Conservation (phyloP, 2,797 vertebrate genomes). For the Cirrhinus mrigala region DNA sequence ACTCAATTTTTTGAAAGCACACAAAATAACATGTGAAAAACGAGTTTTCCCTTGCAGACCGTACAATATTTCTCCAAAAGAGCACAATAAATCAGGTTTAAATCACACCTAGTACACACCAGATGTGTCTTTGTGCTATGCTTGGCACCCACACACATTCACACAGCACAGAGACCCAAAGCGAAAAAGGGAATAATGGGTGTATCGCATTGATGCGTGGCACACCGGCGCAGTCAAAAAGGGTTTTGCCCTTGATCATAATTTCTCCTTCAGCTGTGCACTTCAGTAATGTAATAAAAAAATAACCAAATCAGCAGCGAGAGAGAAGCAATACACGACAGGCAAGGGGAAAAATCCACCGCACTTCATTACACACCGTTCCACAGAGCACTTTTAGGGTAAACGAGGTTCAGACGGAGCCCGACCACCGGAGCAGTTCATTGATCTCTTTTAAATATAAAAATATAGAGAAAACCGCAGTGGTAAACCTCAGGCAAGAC, state of each 20-base stretch:
- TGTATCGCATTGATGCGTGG: slow-evolving; percentile 9
- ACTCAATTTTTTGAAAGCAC: background rate
- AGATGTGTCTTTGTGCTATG: slow-evolving; percentile 46
- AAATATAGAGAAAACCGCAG: slow-evolving; percentile 11
- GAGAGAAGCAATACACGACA: slow-evolving; percentile 38
- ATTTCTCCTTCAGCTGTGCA: slow-evolving; percentile 45
- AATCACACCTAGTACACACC: slow-evolving; percentile 19
- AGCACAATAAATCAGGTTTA: slow-evolving; percentile 31
- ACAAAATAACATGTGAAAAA: slow-evolving; percentile 9
- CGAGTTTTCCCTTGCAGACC: background rate
- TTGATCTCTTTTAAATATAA: slow-evolving; percentile 37
- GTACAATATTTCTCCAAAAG: background rate
- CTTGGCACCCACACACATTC: slow-evolving; percentile 19
- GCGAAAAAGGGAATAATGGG: slow-evolving; percentile 21
- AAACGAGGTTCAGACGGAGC: slow-evolving; percentile 23
- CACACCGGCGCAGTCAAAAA: slow-evolving; percentile 21
- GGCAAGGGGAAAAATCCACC: background rate
- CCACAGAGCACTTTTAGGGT: slow-evolving; percentile 20
- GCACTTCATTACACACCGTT: slow-evolving; percentile 46
- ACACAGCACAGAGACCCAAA: slow-evolving; percentile 8
- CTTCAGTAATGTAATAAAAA: slow-evolving; percentile 47
- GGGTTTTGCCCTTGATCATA: slow-evolving; percentile 36
- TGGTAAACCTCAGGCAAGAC: slow-evolving; percentile 8
- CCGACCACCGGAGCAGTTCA: slow-evolving; percentile 14
- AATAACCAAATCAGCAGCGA: slow-evolving; percentile 50